phyloP scores from a whole-genome alignment of 2,797 vertebrate species.

The Gadopsis bispinosus region DNA sequence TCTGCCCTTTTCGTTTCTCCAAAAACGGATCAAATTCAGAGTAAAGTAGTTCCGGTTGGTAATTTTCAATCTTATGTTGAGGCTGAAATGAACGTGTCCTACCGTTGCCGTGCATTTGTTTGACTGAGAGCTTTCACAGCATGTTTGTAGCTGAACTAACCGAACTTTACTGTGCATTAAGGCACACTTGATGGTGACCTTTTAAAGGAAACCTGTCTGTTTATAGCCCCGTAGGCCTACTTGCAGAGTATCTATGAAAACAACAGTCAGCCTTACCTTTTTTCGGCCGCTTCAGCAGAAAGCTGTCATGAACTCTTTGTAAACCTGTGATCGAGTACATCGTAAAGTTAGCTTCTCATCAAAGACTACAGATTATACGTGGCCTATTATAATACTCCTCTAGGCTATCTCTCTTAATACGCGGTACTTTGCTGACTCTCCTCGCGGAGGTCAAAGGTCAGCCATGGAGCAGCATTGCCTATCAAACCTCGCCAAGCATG shows the following conservation, averaged over 20 bases:
- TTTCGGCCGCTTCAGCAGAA: slow-evolving; percentile 20
- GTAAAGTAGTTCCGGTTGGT: not conserved
- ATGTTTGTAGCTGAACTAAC: slow-evolving; percentile 1
- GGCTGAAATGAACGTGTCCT: slow-evolving; percentile 1
- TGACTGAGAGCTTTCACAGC: not conserved
- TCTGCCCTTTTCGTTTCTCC: slow-evolving; percentile 7
- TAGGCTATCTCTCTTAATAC: slow-evolving; percentile 40
- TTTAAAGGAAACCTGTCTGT: slow-evolving; percentile 24
- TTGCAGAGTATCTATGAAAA: not conserved
- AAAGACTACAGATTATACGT: slow-evolving; percentile 33
- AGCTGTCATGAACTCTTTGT: slow-evolving; percentile 29
- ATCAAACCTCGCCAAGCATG: slow-evolving; percentile 26
- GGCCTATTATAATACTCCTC: slow-evolving; percentile 34
- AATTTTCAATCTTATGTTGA: not conserved
- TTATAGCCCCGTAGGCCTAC: not conserved
- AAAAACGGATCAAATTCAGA: not conserved
- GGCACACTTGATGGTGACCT: slow-evolving; percentile 21
- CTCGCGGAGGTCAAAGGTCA: slow-evolving; percentile 53
- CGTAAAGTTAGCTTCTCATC: slow-evolving; percentile 19
- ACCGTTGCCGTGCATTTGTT: not conserved
- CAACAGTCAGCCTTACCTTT: not conserved
- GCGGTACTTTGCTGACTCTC: slow-evolving; percentile 41
- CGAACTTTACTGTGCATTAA: slow-evolving; percentile 18
- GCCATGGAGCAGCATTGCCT: slow-evolving; percentile 23
- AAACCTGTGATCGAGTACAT: slow-evolving; percentile 10